Percentiles rank a stretch among this genome's conserved stretches.
These are phyloP conservation scores for Nesometra sesokonis DNA, from an alignment of 35 echinoderm and acorn worm genomes.

Conservation along the genomic window DNA sequence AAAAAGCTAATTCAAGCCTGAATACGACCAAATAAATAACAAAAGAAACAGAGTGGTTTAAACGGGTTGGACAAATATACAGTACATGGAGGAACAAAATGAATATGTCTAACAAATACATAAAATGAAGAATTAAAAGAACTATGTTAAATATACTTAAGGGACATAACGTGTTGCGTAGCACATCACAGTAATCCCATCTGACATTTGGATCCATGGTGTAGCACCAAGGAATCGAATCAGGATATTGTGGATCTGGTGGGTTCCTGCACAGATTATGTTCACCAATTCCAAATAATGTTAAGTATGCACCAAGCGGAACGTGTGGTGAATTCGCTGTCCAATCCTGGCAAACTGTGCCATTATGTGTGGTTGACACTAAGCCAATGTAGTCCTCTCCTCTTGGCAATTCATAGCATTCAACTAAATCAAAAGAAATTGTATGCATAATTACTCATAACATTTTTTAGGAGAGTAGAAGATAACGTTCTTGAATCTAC, in stretches of 20 bases:
- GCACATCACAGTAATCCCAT: not conserved
- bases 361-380: not conserved
- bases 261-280: not conserved
- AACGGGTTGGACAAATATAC: too few species aligned
- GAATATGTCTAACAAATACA: too few species aligned
- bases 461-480: too few species aligned
- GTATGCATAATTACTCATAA: too few species aligned
- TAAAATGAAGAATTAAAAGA: too few species aligned
- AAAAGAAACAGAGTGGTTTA: too few species aligned
- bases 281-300: not conserved
- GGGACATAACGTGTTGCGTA: not conserved
- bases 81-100: too few species aligned
- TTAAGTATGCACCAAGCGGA: too few species aligned
- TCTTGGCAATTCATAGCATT: not conserved
- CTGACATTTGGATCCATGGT: not conserved
- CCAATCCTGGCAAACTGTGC: slow-evolving; percentile 9
- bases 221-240: not conserved
- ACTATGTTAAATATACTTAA: too few species aligned
- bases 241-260: not conserved
- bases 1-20: too few species aligned
- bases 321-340: slow-evolving; percentile 1
- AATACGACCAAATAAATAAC: too few species aligned
- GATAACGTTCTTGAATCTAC: too few species aligned
- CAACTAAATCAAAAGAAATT: not conserved
- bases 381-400: slow-evolving; percentile 2